Conservation (phyloP, 2,797 vertebrate genomes). For the Heterohyrax brucei region DNA sequence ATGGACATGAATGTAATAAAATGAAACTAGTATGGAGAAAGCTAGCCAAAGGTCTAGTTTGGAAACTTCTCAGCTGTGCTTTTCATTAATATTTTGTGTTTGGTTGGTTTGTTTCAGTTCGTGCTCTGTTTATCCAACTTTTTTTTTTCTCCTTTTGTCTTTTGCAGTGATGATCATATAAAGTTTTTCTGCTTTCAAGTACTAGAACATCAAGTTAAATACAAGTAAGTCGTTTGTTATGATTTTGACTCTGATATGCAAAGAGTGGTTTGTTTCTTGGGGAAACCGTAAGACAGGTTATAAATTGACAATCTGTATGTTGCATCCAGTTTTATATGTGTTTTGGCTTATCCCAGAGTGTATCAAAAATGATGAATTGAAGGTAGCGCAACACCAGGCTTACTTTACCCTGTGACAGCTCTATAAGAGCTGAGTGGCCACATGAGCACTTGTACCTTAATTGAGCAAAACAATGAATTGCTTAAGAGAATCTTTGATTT, state of each 20-base stretch:
- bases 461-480: background rate
- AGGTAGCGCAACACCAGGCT: background rate
- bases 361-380: conserved; percentile 23
- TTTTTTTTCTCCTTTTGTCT: conserved; percentile 77
- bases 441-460: background rate
- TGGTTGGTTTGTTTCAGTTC: conserved; percentile 37
- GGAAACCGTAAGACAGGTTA: conserved; percentile 1
- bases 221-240: conserved; percentile 93
- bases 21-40: background rate
- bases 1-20: background rate
- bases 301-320: background rate
- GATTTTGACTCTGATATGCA: conserved; percentile 20
- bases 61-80: conserved; percentile 24
- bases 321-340: background rate
- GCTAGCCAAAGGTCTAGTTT: background rate
- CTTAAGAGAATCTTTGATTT: background rate
- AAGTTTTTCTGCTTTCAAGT: conserved; percentile 99
- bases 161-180: conserved; percentile 96
- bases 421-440: background rate
- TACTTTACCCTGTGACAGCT: background rate
- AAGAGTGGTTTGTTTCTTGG: background rate
- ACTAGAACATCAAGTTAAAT: conserved; percentile 98
- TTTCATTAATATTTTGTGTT: conserved; percentile 49
- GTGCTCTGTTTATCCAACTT: conserved; percentile 63
- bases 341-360: conserved; percentile 49